Evolutionary conservation across 2,113 vertebrate genomes (phyloP).

Genomic region (Amia ocellicauda): DNA sequence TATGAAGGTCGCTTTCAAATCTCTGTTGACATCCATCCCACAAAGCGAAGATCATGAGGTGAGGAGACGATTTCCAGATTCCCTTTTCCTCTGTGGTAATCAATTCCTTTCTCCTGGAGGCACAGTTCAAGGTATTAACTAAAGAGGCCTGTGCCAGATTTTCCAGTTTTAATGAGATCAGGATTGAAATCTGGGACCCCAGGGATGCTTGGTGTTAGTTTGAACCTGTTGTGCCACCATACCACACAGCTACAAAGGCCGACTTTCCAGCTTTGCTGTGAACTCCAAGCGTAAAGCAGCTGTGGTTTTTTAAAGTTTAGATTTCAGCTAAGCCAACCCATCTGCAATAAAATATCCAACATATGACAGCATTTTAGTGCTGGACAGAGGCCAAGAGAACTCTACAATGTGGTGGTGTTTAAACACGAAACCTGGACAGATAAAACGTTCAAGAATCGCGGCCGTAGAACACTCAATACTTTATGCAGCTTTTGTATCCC

Average conservation of each 20-base stretch:
- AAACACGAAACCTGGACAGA: conserved; percentile 36
- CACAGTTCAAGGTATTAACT: conserved; percentile 4
- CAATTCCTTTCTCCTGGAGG: background rate
- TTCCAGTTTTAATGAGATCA: conserved; percentile 65
- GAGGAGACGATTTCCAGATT: background rate
- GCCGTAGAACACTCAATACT: conserved; percentile 19
- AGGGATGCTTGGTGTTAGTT: conserved; percentile 20
- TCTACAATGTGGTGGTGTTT: conserved; percentile 30
- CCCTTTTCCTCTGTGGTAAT: background rate
- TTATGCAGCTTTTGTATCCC: conserved; percentile 17
- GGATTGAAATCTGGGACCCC: conserved; percentile 42
- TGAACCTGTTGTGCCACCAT: conserved; percentile 42
- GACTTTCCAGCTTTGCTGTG: conserved; percentile 22
- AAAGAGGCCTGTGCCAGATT: conserved; percentile 58
- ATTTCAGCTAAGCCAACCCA: conserved; percentile 36
- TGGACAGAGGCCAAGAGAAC: conserved; percentile 36
- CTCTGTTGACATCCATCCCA: background rate
- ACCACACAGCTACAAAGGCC: conserved; percentile 24
- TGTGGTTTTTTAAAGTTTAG: conserved; percentile 27
- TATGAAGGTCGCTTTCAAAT: background rate
- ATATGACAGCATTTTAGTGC: conserved; percentile 26
- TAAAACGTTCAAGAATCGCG: conserved; percentile 23
- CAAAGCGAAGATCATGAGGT: background rate
- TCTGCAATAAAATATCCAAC: conserved; percentile 40
- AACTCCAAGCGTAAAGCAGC: conserved; percentile 27